These are phyloP conservation scores for Tipula unca DNA, from an alignment of 2,888 invertebrate genomes.

Conservation along the genomic window DNA sequence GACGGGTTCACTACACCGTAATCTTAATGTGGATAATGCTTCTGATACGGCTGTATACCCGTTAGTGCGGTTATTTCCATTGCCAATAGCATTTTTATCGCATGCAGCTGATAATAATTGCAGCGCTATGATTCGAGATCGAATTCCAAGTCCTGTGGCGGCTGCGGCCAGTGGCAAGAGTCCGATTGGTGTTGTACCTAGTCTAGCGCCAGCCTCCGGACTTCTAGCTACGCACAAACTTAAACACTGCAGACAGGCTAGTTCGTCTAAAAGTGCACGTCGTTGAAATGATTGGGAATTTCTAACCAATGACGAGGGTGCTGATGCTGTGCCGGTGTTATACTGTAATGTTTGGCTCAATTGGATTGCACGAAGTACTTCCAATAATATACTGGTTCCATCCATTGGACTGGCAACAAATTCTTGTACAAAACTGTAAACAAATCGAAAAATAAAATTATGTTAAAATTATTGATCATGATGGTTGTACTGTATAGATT, in stretches of 20 bases:
- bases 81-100: conserved; percentile 45
- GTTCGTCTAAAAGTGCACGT: conserved; percentile 73
- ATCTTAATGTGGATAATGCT: conserved; percentile 77
- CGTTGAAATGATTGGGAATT: conserved; percentile 60
- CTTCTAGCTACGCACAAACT: conserved; percentile 72
- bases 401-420: conserved; percentile 82
- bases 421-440: conserved; percentile 80
- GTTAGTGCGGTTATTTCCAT: conserved; percentile 42
- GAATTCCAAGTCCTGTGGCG: conserved; percentile 81
- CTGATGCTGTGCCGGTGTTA: conserved; percentile 30
- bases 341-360: conserved; percentile 61
- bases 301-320: conserved; percentile 40
- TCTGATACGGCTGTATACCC: conserved; percentile 85
- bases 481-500: not conserved
- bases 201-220: conserved; percentile 65
- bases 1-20: conserved; percentile 86
- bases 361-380: conserved; percentile 78
- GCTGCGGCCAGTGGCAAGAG: conserved; percentile 77
- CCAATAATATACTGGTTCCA: conserved; percentile 74
- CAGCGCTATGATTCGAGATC: conserved; percentile 73
- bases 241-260: conserved; percentile 82
- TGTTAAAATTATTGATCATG: not conserved
- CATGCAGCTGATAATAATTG: conserved; percentile 83
- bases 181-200: conserved; percentile 71
- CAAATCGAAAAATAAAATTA: not conserved